Evolutionary conservation across 2,797 vertebrate species (phyloP).

Genomic region (Sternarchorhynchus goeldii): DNA sequence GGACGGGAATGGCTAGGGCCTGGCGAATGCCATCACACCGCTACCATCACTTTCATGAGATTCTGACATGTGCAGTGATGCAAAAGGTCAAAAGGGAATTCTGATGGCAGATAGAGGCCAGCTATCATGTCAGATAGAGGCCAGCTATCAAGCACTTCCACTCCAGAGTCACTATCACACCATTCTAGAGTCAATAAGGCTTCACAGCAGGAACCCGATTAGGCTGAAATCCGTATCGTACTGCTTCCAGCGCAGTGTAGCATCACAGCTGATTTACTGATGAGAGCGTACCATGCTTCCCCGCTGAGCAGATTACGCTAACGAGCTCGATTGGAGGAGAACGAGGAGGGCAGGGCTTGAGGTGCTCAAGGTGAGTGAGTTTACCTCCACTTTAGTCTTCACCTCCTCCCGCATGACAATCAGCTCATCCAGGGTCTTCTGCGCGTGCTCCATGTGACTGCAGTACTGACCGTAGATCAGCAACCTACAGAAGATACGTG

Average conservation of each 20-base stretch:
- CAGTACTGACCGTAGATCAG: conserved; percentile 98
- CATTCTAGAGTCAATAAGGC: conserved; percentile 4
- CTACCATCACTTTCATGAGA: not conserved
- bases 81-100: conserved; percentile 3
- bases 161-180: too few species aligned
- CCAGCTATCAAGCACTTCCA: not conserved
- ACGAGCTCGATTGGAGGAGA: conserved; percentile 7
- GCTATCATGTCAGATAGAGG: conserved; percentile 6
- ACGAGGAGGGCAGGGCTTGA: not conserved
- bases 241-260: not conserved
- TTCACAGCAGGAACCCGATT: conserved; percentile 12
- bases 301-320: conserved; percentile 19
- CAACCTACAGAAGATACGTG: conserved; percentile 73
- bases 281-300: not conserved
- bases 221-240: not conserved
- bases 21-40: not conserved
- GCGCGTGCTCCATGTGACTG: conserved; percentile 95
- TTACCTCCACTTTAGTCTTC: conserved; percentile 92
- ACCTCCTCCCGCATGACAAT: conserved; percentile 88
- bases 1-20: too few species aligned
- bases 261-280: conserved; percentile 28
- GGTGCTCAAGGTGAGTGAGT: not conserved
- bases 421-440: conserved; percentile 91
- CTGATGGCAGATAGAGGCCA: conserved; percentile 2
- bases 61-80: not conserved